A percentile compares a stretch with the other conserved stretches of the same genome.
Evolutionary conservation across 2,888 invertebrate species (phyloP).

Genomic region (Hydroisotoma schaefferi): DNA sequence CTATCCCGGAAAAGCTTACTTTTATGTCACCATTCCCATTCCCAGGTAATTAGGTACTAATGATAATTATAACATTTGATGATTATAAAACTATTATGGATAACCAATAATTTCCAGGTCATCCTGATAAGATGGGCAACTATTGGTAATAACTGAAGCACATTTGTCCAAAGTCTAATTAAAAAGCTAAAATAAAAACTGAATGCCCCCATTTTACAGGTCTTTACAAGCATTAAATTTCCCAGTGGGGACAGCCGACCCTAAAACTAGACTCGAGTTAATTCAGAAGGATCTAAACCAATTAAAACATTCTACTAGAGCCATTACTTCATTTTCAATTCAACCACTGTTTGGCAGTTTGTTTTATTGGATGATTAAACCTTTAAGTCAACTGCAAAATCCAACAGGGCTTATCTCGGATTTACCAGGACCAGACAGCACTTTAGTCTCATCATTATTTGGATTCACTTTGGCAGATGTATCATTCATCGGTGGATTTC

Average conservation of each 20-base stretch:
- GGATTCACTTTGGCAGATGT: not conserved
- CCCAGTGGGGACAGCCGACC: not conserved
- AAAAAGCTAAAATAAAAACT: not conserved
- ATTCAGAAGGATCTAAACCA: not conserved
- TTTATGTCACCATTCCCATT: not conserved
- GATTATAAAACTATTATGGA: no score
- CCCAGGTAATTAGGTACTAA: no score
- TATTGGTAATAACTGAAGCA: not conserved
- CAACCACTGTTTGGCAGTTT: not conserved
- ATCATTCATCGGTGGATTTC: not conserved
- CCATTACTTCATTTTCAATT: not conserved
- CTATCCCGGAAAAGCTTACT: not conserved
- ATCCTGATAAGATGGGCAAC: not conserved
- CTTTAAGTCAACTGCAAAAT: not conserved
- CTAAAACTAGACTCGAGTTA: not conserved
- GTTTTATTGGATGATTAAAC: not conserved
- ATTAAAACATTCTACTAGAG: not conserved
- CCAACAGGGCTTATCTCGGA: not conserved
- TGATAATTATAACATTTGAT: no score
- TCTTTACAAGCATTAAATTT: not conserved
- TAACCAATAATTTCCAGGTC: no score
- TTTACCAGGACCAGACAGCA: not conserved
- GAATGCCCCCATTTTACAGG: not conserved
- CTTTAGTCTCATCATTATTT: not conserved
- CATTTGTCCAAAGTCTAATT: not conserved